Percentiles rank a stretch among this genome's conserved stretches.
phyloP scores from a whole-genome alignment of 2,113 vertebrate genomes.

The Machaerirhynchus nigripectus region DNA sequence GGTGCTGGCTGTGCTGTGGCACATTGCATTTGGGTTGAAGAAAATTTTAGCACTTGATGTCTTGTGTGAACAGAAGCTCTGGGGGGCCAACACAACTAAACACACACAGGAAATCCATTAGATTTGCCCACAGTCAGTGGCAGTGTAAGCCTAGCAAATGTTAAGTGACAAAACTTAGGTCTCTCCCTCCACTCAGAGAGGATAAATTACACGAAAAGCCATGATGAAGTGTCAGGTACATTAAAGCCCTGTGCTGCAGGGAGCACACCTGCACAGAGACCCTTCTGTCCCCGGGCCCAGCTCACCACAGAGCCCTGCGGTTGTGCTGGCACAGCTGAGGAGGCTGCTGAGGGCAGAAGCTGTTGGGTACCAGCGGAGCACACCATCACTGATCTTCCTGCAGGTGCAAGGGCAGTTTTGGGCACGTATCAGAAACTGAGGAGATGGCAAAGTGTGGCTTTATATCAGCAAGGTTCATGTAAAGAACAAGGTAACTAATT shows the following conservation, averaged over 20 bases:
- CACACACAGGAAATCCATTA: not conserved
- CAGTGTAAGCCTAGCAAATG: not conserved
- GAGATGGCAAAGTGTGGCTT: not conserved
- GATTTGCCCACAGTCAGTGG: not conserved
- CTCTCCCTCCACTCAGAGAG: not conserved
- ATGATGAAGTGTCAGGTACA: accelerated
- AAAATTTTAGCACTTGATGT: not conserved
- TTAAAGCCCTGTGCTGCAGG: accelerated
- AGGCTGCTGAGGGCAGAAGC: not conserved
- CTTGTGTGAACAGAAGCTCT: not conserved
- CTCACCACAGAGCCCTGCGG: not conserved
- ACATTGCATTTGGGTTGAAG: accelerated
- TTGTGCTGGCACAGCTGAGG: not conserved
- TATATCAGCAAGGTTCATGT: not conserved
- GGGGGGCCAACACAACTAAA: not conserved
- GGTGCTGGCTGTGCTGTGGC: not conserved
- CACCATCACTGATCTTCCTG: not conserved
- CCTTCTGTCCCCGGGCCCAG: not conserved
- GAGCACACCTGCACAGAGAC: not conserved
- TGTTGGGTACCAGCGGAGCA: not conserved
- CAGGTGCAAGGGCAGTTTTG: not conserved
- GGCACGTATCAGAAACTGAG: not conserved
- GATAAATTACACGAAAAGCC: accelerated
- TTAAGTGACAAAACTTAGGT: not conserved
- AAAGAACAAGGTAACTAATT: not conserved